Conservation (phyloP, 92 coral and sea anemone genomes). For the Bergia puertoricense region DNA sequence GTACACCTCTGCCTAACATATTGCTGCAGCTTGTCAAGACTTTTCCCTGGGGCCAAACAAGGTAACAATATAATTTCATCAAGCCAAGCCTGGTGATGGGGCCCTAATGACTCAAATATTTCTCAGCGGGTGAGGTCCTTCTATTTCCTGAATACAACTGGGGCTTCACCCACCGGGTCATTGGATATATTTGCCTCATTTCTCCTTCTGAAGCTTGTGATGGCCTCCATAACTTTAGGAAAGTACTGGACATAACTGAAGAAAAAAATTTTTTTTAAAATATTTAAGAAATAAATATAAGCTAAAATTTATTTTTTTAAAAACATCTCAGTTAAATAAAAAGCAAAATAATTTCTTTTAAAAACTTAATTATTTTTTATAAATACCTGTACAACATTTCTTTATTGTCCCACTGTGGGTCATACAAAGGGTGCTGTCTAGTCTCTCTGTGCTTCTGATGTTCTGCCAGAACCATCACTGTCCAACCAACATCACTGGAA, state of each 20-base stretch:
- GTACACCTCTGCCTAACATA: background rate
- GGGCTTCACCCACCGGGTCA: background rate
- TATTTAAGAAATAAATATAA: too few species aligned
- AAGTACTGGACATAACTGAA: slow-evolving; percentile 38
- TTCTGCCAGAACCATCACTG: slow-evolving; percentile 52
- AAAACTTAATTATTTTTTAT: background rate
- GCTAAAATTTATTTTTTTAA: background rate
- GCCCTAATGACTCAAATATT: background rate
- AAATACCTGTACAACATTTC: slow-evolving; percentile 26
- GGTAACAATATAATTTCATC: background rate
- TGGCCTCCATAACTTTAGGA: slow-evolving; percentile 14
- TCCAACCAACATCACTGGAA: slow-evolving; percentile 54
- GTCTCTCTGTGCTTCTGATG: slow-evolving; percentile 21
- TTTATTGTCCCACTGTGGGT: slow-evolving; percentile 41
- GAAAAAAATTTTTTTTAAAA: background rate
- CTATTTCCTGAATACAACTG: background rate
- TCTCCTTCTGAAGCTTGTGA: background rate
- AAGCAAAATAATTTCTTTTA: background rate
- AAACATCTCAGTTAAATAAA: background rate
- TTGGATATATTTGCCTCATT: background rate
- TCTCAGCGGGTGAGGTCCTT: background rate
- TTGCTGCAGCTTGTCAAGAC: background rate
- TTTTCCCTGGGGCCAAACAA: background rate
- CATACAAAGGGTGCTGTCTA: background rate
- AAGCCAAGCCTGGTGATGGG: slow-evolving; percentile 17